These are phyloP conservation scores for Drosophila birchii DNA, from an alignment of 2,888 invertebrate genomes.

Conservation along the genomic window DNA sequence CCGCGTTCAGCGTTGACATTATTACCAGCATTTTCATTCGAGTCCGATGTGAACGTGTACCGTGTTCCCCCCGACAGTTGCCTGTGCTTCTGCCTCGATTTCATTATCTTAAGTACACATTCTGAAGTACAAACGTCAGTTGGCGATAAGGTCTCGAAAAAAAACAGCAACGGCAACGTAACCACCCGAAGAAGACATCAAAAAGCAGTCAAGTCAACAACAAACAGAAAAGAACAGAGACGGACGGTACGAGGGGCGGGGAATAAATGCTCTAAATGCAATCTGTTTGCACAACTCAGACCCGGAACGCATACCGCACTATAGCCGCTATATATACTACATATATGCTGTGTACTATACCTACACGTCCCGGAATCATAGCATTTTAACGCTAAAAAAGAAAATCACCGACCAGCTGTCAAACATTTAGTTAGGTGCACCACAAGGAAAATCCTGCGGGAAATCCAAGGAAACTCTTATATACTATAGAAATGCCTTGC, in stretches of 20 bases:
- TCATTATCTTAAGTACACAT: constrained; percentile 81
- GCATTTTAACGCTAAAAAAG: constrained; percentile 37
- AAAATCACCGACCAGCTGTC: constrained; percentile 22
- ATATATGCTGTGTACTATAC: not conserved
- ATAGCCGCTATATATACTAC: not conserved
- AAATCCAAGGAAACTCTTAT: constrained; percentile 8
- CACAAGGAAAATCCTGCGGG: constrained; percentile 11
- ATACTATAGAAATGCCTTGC: not conserved
- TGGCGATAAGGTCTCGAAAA: constrained; percentile 66
- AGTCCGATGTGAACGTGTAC: constrained; percentile 17
- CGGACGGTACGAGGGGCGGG: constrained; percentile 39
- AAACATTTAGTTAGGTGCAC: constrained; percentile 51
- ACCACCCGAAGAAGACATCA: constrained; percentile 66
- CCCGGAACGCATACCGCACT: constrained; percentile 1
- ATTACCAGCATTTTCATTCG: constrained; percentile 21
- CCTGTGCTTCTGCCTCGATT: constrained; percentile 46
- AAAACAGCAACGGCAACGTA: constrained; percentile 34
- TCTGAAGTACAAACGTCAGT: constrained; percentile 81
- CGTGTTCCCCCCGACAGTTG: constrained; percentile 9
- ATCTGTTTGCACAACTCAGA: constrained; percentile 69
- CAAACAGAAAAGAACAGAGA: constrained; percentile 40
- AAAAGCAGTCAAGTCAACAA: constrained; percentile 62
- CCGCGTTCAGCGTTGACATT: constrained; percentile 33
- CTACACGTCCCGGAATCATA: not conserved
- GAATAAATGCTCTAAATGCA: constrained; percentile 65